phyloP scores from a whole-genome alignment of 2,888 invertebrate species.

The Stratiomys singularior region DNA sequence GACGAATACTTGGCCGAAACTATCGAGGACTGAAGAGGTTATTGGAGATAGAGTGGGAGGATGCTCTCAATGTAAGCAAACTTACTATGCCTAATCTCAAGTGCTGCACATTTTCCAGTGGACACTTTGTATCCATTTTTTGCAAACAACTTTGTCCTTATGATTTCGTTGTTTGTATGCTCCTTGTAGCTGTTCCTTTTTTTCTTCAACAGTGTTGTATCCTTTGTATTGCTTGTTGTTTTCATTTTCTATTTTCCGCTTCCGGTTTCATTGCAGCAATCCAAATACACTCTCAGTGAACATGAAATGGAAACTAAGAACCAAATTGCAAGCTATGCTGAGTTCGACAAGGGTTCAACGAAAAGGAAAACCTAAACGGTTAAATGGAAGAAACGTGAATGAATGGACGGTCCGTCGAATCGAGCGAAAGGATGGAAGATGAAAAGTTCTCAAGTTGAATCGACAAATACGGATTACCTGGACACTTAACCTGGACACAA shows the following conservation, averaged over 20 bases:
- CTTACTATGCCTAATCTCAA: constrained; percentile 7
- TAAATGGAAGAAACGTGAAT: not conserved
- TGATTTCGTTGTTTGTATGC: constrained; percentile 25
- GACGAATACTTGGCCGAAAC: constrained; percentile 62
- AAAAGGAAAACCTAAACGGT: constrained; percentile 5
- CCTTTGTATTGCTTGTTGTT: not conserved
- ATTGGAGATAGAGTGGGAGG: constrained; percentile 60
- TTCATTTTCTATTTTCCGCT: constrained; percentile 43
- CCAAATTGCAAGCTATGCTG: constrained; percentile 54
- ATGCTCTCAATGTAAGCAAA: constrained; percentile 62
- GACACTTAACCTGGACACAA: constrained; percentile 41
- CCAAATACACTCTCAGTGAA: constrained; percentile 61
- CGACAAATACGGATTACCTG: constrained; percentile 44
- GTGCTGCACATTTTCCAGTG: not conserved
- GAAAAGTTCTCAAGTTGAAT: constrained; percentile 23
- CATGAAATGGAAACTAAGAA: constrained; percentile 61
- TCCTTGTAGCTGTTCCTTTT: not conserved
- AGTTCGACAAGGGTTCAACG: constrained; percentile 39
- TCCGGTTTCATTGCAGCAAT: constrained; percentile 57
- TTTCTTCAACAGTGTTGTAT: too few species aligned
- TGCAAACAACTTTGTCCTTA: constrained; percentile 35
- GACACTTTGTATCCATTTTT: constrained; percentile 41
- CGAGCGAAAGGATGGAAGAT: not conserved
- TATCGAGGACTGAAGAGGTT: constrained; percentile 63
- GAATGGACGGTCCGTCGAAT: not conserved